phyloP scores from a whole-genome alignment of 2,888 invertebrate species.

The Rutpela maculata region DNA sequence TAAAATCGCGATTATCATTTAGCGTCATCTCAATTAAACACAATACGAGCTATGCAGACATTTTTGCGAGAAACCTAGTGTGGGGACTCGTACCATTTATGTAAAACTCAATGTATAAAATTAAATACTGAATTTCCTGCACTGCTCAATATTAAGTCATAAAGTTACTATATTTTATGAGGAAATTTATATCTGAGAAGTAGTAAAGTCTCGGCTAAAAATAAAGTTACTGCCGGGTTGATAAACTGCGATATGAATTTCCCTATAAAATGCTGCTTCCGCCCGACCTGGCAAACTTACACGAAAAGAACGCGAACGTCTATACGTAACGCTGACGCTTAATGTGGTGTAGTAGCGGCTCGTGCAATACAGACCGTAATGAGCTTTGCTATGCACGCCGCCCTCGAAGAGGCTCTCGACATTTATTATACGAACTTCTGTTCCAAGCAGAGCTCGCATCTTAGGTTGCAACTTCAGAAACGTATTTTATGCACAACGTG shows the following conservation, averaged over 20 bases:
- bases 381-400: neutral
- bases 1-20: too few relatives aligned
- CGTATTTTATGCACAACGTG: too few relatives aligned
- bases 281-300: neutral
- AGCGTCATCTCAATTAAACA: too few relatives aligned
- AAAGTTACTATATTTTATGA: neutral
- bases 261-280: constrained; percentile 15
- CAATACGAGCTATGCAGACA: too few relatives aligned
- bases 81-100: too few relatives aligned
- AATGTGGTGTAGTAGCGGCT: neutral
- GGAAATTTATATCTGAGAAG: neutral
- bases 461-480: too few relatives aligned
- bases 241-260: constrained; percentile 25
- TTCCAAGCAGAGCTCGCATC: too few relatives aligned
- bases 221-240: constrained; percentile 3
- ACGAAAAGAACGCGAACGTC: neutral
- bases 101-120: too few relatives aligned
- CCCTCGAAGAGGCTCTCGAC: neutral
- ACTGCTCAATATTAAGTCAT: too few relatives aligned
- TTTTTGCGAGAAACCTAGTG: too few relatives aligned
- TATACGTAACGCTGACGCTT: neutral
- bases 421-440: neutral
- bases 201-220: constrained; percentile 2
- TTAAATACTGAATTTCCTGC: too few relatives aligned
- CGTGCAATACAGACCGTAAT: constrained; percentile 11